A percentile compares a stretch with the other conserved stretches of the same genome.
Evolutionary conservation across 2,797 vertebrate species (phyloP).

Genomic region (Galagoides demidoff): DNA sequence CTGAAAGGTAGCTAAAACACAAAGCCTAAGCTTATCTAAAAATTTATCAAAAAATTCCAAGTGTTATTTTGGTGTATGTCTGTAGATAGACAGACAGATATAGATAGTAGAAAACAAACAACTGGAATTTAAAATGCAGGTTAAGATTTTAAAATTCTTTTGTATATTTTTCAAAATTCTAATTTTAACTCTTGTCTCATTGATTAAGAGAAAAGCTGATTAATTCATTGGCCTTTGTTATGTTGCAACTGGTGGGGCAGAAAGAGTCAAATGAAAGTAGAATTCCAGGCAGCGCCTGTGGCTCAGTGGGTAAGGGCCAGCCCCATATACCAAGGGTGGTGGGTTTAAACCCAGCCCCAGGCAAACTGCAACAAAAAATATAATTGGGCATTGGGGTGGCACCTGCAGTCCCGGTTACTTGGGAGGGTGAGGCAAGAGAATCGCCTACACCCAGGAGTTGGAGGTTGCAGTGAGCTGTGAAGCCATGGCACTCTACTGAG

Average conservation of each 20-base stretch:
- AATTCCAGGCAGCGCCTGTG: not conserved
- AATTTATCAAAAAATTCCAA: not conserved
- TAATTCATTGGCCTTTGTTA: not conserved
- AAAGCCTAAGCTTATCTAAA: not conserved
- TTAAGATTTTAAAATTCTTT: slow-evolving; percentile 16
- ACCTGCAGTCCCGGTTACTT: too few relatives aligned
- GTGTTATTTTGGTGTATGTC: not conserved
- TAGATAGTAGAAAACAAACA: not conserved
- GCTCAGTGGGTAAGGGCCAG: too few relatives aligned
- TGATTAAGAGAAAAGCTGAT: slow-evolving; percentile 5
- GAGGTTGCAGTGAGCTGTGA: too few relatives aligned
- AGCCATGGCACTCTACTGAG: too few relatives aligned
- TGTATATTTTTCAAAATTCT: not conserved
- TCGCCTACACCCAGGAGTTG: too few relatives aligned
- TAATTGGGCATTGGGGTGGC: too few relatives aligned
- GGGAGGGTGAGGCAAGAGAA: too few relatives aligned
- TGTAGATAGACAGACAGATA: not conserved
- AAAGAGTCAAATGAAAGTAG: slow-evolving; percentile 32
- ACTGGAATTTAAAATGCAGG: not conserved
- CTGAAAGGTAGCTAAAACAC: not conserved
- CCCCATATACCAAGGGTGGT: too few relatives aligned
- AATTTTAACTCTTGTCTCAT: slow-evolving; percentile 38
- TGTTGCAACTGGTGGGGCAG: not conserved
- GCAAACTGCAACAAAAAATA: too few relatives aligned
- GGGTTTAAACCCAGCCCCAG: too few relatives aligned